Evolutionary conservation across 2,113 vertebrate species (phyloP).

Genomic region (Megaceryle maxima): DNA sequence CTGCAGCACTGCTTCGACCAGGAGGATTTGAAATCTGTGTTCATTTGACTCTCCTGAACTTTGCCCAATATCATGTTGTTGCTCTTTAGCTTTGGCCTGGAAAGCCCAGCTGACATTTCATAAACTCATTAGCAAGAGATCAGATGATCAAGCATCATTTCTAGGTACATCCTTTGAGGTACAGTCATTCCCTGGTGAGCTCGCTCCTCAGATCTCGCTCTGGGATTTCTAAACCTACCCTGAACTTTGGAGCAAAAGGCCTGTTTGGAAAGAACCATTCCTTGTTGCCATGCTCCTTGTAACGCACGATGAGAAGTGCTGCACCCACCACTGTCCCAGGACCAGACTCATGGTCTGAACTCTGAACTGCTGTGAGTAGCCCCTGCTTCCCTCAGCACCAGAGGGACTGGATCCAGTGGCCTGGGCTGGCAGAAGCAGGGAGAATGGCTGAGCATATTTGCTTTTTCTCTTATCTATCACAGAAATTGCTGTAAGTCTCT

Average conservation of each 20-base stretch:
- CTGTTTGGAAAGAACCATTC: neutral
- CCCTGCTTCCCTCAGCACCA: neutral
- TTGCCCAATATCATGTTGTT: neutral
- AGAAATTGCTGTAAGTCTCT: neutral
- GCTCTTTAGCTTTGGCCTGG: conserved; percentile 38
- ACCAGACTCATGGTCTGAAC: neutral
- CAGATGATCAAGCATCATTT: neutral
- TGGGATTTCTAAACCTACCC: neutral
- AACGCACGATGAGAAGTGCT: fast-evolving
- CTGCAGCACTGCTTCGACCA: neutral
- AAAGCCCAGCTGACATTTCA: conserved; percentile 28
- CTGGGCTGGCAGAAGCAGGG: neutral
- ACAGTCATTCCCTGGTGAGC: neutral
- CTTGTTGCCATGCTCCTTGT: neutral
- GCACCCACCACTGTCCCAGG: neutral
- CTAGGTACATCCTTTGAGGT: neutral
- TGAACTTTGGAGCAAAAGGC: neutral
- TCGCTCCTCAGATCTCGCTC: neutral
- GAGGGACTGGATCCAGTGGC: neutral
- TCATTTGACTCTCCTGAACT: conserved; percentile 54
- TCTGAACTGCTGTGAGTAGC: neutral
- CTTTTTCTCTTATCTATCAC: neutral
- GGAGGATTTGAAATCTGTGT: neutral
- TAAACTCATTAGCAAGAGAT: conserved; percentile 42
- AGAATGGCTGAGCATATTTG: neutral